Evolutionary conservation across 2,797 vertebrate species (phyloP), one percentile per base, ranked within the genome.

Genomic region (Sarcophilus harrisii): DNA sequence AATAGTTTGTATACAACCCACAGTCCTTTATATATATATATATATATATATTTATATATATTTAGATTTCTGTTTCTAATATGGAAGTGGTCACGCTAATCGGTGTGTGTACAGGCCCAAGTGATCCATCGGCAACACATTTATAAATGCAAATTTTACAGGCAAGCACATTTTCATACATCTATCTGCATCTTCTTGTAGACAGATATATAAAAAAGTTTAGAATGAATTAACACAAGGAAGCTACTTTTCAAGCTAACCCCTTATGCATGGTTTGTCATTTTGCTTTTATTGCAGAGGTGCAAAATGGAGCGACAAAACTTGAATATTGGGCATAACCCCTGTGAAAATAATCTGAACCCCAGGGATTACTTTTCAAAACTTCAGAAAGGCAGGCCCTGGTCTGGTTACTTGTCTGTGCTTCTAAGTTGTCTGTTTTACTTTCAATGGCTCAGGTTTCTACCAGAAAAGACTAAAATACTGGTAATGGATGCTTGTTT

Each of bases 91-190:
- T 99, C 99, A 99, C 99, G 97, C 98, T 98, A 98, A 98, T 99
- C 97, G 98, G 98, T 99, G 98, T 98, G 98, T 98, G 98, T 98
- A 99, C 98, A 99, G 98, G 98, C 99, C 98, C 98, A 98, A 99
- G 99, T 98, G 98, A 99, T 99, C 98, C 98, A 98, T 99, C 99
- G 99, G 99, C 99, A 99, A 99, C 99, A 99, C 98, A 99, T 99
- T 99, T 98, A 99, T 99, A 99, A 99, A 99, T 98, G 99, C 99
- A 99, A 99, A 99, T 99, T 99, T 99, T 99, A 99, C 99, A 99
- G 98, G 99, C 99, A 99, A 99, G 99, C 99, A 98, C 98, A 98
- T 98, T 98, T 98, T 99, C 98, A 99, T 98, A 98, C 98, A 98
- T 98, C 98, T 98, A 98, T 98, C 98, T 98, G 98, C 97, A 98